Evolutionary conservation across 1,140 invertebrate genomes (phyloP).

Genomic region (Nymphalis io): DNA sequence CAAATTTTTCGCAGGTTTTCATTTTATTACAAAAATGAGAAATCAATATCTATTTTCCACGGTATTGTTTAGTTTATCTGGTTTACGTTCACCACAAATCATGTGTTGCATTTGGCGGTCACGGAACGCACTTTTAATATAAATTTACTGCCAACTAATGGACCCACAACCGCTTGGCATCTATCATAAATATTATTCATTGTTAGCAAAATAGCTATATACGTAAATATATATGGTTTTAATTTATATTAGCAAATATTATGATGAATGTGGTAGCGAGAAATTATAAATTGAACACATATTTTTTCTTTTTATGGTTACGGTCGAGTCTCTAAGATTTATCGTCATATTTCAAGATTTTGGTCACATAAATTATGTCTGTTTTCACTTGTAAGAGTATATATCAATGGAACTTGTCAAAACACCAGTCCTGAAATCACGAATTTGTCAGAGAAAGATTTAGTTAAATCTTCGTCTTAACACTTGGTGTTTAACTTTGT

Average conservation of each 20-base stretch:
- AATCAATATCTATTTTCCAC: too few species aligned
- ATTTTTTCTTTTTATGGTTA: too few species aligned
- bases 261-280: neutral
- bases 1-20: too few species aligned
- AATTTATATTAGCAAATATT: neutral
- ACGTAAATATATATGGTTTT: slow-evolving; percentile 15
- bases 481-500: too few species aligned
- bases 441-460: neutral
- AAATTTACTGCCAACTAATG: slow-evolving; percentile 41
- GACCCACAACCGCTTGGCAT: slow-evolving; percentile 19
- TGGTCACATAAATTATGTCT: neutral
- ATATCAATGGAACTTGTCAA: slow-evolving; percentile 4
- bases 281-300: too few species aligned
- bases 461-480: neutral
- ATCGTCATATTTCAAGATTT: neutral
- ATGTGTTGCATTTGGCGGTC: neutral
- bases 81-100: slow-evolving; percentile 7
- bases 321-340: neutral
- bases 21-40: too few species aligned
- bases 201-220: slow-evolving; percentile 8
- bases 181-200: slow-evolving; percentile 33
- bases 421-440: neutral
- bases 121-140: slow-evolving; percentile 33
- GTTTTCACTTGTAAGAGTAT: neutral
- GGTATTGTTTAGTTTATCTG: neutral